Evolutionary conservation across 2,113 vertebrate genomes (phyloP).

Genomic region (Puma concolor): DNA sequence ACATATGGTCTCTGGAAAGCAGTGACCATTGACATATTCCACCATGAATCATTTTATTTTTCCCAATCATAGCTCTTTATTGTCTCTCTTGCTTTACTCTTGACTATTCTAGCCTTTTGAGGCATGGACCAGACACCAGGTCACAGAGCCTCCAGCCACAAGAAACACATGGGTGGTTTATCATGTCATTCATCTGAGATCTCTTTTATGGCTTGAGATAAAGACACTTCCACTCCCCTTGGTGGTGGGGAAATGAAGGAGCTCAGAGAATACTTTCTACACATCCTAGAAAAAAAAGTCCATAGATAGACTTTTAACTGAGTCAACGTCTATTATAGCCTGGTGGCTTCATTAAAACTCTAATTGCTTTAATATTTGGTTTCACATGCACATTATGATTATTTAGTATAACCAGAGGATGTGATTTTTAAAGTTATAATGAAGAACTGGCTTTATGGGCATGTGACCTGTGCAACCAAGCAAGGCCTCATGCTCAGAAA

Average conservation of each 20-base stretch:
- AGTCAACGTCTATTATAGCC: neutral
- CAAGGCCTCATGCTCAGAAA: accelerated
- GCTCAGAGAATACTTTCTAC: neutral
- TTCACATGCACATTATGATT: neutral
- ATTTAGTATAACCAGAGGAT: neutral
- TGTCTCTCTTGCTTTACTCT: neutral
- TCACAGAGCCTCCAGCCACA: neutral
- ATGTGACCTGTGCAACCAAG: neutral
- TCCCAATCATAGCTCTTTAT: neutral
- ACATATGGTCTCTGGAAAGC: neutral
- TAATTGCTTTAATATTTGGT: neutral
- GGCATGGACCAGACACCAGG: neutral
- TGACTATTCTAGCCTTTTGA: neutral
- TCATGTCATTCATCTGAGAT: neutral
- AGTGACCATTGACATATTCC: neutral
- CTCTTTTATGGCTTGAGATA: neutral
- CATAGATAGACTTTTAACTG: too few species aligned
- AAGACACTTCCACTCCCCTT: neutral
- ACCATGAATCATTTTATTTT: neutral
- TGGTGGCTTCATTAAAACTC: neutral
- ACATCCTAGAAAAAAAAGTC: too few species aligned
- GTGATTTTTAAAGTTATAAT: neutral
- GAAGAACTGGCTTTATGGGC: neutral
- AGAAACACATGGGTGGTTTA: neutral
- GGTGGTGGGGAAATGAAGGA: neutral